Base-by-base conservation (phyloP, 2,888 invertebrate species). In the Adelognathus sp. region DNA sequence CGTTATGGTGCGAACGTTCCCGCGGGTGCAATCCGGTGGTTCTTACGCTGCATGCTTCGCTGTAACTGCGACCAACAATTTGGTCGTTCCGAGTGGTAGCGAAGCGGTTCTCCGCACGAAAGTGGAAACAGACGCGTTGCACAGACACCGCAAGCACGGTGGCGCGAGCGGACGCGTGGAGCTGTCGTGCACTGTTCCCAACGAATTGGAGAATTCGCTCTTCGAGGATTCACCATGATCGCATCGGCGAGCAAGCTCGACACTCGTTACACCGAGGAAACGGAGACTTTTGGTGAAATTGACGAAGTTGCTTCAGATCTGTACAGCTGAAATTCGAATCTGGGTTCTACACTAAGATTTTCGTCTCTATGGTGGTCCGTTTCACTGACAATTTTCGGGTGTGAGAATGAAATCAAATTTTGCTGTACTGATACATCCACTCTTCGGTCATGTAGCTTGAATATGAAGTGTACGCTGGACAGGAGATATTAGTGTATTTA, bases 11-110 rank as follows among this genome's bases (percentile, higher is more conserved):
- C 82, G 83, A 86, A 84, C 82, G 78, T 80, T 86, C 87, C 86
- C 86, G 27, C 5, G 85, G 83, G 87, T 85, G 83, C 82, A 84
- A 83, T 84, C 46, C 39, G 77, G 80, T 76, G 81, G 84, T 84
- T 84, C 87, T 86, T 86, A 70, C 73, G 50, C 56, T 36, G 74
- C 75, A 63, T 67, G 50, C 66, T 41, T 61, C 21, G 36, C 54
- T 66, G 54, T 67, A 77, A 71, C 76, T 80, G 75, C 76, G 74
- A 81, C 82, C 80, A 78, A 79, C 82, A 79, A 80, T 82, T 82
- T 77, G 79, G 74, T 75, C 80, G 72, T 79, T 54, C 60, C 6
- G 54, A 56, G 69, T 75, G 54, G 21, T 31, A 63, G n/a, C 16
- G 21, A 14, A 58, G 36, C 33, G 24, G 44, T 29, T 21, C 4